Evolutionary conservation across 2,113 vertebrate genomes (phyloP), one percentile per base, ranked within the genome.

Genomic region (Xiphophorus maculatus): DNA sequence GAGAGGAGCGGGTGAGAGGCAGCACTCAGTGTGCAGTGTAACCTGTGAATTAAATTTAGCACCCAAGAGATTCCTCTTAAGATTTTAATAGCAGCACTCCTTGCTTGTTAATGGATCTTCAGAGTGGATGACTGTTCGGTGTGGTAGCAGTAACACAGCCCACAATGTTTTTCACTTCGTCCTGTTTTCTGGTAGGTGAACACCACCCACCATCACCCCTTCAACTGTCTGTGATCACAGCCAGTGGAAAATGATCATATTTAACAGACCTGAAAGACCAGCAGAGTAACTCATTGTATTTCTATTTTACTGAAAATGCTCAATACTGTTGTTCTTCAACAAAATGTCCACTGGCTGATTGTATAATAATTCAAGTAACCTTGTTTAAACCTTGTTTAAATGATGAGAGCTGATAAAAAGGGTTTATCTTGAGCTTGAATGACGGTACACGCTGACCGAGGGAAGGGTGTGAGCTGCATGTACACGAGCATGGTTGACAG

Each of bases 11-110:
- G 48, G 61, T 74, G 73, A 32, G 71, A 75, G 79, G 71, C 60
- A 60, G 60, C 79, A 40, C 80, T 73, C 63, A 14, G 7, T 6
- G 12, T 66, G 30, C 63, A 13, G 1, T 15, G 29, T 69, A 84
- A 88, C 77, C 84, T 77, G 76, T 76, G 80, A 85, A 86, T 87
- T 84, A 63, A 87, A 78, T 77, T 81, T 81, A 79, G 82, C 73
- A 37, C 65, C 74, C 1, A 15, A 73, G 78, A 85, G 74, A 69
- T 69, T 88, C 81, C 80, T 77, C 88, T 90, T 64, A 73, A 83
- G 19, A 69, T 79, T 82, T 84, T 63, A 85, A 84, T 76, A 76
- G 86, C 74, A 30, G 73, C 68, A 15, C 70, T 74, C 28, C 28
- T 66, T 74, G 69, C 71, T 82, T 83, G 83, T 89, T 86, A 79